Conservation (phyloP, 1,140 invertebrate species). For the Coelopa frigida region DNA sequence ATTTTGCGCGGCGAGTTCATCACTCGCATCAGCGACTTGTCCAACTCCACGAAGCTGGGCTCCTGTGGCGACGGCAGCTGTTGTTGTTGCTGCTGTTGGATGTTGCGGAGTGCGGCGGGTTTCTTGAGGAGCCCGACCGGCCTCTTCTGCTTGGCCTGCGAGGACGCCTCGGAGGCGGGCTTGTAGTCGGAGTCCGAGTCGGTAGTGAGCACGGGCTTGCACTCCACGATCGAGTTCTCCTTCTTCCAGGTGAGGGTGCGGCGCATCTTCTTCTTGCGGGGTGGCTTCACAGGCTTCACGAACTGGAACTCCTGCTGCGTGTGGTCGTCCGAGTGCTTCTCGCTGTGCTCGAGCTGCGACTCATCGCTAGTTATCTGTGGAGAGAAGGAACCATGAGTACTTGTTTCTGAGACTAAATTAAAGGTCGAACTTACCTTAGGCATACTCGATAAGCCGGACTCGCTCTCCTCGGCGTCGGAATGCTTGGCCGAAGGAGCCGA, state of each 20-base stretch:
- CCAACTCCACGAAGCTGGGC: conserved; percentile 29
- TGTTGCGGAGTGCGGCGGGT: not conserved
- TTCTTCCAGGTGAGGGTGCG: conserved; percentile 39
- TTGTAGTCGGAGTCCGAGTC: conserved; percentile 35
- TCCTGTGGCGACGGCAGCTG: not conserved
- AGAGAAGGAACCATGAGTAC: not conserved
- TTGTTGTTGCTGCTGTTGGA: not conserved
- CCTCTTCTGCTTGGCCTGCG: conserved; percentile 21
- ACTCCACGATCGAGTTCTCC: conserved; percentile 34
- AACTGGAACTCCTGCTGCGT: conserved; percentile 21
- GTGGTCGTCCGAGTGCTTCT: conserved; percentile 3
- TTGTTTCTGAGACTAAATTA: not conserved
- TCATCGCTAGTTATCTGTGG: conserved; percentile 35
- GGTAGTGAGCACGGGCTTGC: conserved; percentile 22
- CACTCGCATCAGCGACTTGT: conserved; percentile 27
- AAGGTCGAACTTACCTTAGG: conserved; percentile 29
- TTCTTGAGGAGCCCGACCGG: not conserved
- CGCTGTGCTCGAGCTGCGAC: conserved; percentile 24
- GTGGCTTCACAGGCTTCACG: conserved; percentile 25
- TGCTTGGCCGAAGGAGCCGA: conserved; percentile 22
- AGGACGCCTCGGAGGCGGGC: not conserved
- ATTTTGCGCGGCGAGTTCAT: conserved; percentile 35
- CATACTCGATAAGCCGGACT: conserved; percentile 32
- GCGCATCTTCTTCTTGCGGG: conserved; percentile 42
- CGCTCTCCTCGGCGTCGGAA: conserved; percentile 34